These are phyloP conservation scores for Hyles euphorbiae DNA, from an alignment of 1,140 invertebrate species.

Conservation along the genomic window DNA sequence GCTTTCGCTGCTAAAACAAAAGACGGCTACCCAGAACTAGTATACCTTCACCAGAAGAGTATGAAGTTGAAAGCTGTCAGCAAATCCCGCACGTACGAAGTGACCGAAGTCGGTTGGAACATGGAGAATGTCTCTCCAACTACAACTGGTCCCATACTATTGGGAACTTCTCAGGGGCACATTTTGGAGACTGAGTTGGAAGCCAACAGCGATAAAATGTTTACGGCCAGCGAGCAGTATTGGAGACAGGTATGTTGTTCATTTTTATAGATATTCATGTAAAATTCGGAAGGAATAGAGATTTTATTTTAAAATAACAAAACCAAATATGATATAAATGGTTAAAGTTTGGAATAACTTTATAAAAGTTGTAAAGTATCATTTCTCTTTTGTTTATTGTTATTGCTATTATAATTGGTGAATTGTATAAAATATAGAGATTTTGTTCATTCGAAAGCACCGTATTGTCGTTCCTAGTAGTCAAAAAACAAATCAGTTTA, in stretches of 20 bases:
- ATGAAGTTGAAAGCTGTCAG: slow-evolving; percentile 71
- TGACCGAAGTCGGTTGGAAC: slow-evolving; percentile 95
- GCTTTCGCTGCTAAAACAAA: slow-evolving; percentile 80
- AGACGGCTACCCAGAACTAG: slow-evolving; percentile 82
- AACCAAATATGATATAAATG: too few species aligned
- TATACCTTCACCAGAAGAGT: slow-evolving; percentile 83
- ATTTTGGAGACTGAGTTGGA: slow-evolving; percentile 94
- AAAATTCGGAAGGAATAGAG: too few species aligned
- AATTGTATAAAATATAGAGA: too few species aligned
- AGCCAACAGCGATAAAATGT: slow-evolving; percentile 87
- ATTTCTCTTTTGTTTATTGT: too few species aligned
- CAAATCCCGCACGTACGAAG: slow-evolving; percentile 88
- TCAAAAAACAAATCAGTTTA: too few species aligned
- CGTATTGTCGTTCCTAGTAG: too few species aligned
- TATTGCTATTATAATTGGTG: too few species aligned
- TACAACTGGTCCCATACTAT: slow-evolving; percentile 86
- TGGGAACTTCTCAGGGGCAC: slow-evolving; percentile 93
- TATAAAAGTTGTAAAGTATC: too few species aligned
- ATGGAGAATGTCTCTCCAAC: slow-evolving; percentile 82
- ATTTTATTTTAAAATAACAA: slow-evolving; percentile 1
- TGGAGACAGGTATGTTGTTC: slow-evolving; percentile 86
- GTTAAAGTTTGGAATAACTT: too few species aligned
- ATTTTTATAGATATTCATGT: too few species aligned
- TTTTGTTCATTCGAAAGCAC: too few species aligned
- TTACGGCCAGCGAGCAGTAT: slow-evolving; percentile 87